Base-by-base conservation (phyloP, 2,888 invertebrate genomes). In the Mythimna lalbum region DNA sequence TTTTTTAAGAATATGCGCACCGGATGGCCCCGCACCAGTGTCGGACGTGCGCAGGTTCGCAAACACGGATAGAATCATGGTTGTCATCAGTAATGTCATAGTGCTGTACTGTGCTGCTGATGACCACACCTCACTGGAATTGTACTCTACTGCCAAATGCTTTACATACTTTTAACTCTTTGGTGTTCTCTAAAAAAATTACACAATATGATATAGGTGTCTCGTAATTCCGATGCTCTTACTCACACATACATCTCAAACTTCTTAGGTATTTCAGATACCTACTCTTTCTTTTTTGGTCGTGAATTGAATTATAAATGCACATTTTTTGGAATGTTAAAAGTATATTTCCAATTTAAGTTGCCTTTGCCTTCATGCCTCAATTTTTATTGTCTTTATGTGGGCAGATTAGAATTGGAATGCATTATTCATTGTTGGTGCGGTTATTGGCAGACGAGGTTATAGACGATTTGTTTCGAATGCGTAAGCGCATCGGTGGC, bases 401-500 rank as follows among this genome's bases (percentile, higher is more conserved):
- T 75, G 81, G 73, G 75, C 77, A 81, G 81, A 75, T 76, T 72
- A 72, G 66, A 73, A 75, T 76, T 64, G 64, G 64, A 74, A 78
- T 85, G 77, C 62, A 80, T 81, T 80, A 81, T 83, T 80, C 79
- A 86, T 79, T 76, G 68, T 57, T 64, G 65, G 66, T 80, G 64
- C 73, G 84, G 84, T 86, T 87, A 88, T 88, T 88, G 85, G 88
- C 84, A 88, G 89, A 89, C 88, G 87, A 89, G 88, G 89, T 88
- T 89, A 89, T 84, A 89, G 88, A 87, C 86, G 84, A 82, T 84
- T 86, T 84, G 85, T 87, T 87, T 87, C 83, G 90, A 88, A 92
- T 93, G 93, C 91, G 92, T 92, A 90, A 90, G 90, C 91, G 91
- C 91, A 90, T 87, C 85, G 82, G 63, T 80, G 76, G 77, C 52